Evolutionary conservation across 2,797 vertebrate genomes (phyloP).

Genomic region (Falco berigora): DNA sequence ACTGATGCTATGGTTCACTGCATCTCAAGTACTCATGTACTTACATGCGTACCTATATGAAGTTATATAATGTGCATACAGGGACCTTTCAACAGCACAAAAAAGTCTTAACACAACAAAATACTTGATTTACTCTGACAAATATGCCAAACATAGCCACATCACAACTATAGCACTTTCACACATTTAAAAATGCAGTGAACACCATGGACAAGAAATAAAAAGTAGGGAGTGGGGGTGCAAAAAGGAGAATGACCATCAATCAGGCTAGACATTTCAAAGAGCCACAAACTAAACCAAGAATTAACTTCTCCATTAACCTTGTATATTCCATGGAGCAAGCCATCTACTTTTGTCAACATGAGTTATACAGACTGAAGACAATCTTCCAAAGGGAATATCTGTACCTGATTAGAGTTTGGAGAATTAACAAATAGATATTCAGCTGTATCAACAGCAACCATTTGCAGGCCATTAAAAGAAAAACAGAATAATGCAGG

Average conservation of each 20-base stretch:
- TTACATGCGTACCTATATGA: background rate
- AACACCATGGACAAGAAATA: background rate
- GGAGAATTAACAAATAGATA: background rate
- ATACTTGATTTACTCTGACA: background rate
- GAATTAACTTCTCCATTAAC: background rate
- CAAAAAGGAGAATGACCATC: background rate
- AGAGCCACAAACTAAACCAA: background rate
- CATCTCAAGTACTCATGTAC: background rate
- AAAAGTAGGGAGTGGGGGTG: accelerated
- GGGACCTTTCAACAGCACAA: background rate
- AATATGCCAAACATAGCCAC: background rate
- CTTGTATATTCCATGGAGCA: background rate
- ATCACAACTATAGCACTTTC: background rate
- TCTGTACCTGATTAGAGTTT: background rate
- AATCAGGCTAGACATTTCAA: background rate
- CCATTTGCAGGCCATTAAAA: background rate
- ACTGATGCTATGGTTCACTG: background rate
- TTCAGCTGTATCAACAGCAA: background rate
- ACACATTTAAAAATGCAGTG: background rate
- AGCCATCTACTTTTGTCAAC: background rate
- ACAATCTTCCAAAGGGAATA: background rate
- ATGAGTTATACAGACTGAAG: background rate
- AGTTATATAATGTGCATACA: background rate
- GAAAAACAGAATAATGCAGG: background rate
- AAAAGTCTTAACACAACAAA: background rate